Base-by-base conservation (phyloP, 2,888 invertebrate species). In the Entomobrya proxima region DNA sequence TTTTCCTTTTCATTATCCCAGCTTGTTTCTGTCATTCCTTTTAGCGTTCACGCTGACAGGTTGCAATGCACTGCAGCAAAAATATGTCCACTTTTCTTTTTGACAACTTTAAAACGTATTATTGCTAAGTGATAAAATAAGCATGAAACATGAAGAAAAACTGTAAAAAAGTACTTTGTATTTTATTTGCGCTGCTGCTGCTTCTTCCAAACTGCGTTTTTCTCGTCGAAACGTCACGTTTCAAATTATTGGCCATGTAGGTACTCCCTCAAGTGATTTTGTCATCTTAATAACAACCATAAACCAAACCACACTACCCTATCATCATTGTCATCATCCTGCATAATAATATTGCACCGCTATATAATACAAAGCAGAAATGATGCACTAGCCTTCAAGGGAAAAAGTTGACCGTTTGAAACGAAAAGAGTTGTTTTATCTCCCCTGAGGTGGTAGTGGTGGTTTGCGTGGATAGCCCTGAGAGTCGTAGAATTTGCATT, bases 401-500 rank as follows among this genome's bases (percentile, higher is more conserved):
- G 2, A 58, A 30, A 6, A 64, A 18, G 13, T 27, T 58, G 58
- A 58, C 27, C 24, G 32, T 4, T 24, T 30, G 3, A 15, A 32
- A 58, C n/a, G n/a, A 58, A 11, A 32, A 27, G 24, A 27, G 24
- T 6, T 27, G 4, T 15, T 7, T 7, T 58, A 11, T 55, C 27
- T 61, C 27, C 15, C 9, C 27, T 24, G 6, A 24, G n/a, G 30
- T 32, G 32, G 11, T 47, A 47, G 47, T 47, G n/a, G 7, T 47
- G 47, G 47, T 47, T 47, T 47, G 11, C n/a, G 47, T 47, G 47
- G 58, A 55, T 58, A 58, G 58, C 58, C 58, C 30, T 58, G 58
- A 64, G 61, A 64, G 32, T 27, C 7, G 6, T 27, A 64, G 3
- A 64, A 58, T 58, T 50, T 18, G 7, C 13, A 2, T 52, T 24